phyloP scores from a whole-genome alignment of 2,797 vertebrate species.

The Poecilia picta region DNA sequence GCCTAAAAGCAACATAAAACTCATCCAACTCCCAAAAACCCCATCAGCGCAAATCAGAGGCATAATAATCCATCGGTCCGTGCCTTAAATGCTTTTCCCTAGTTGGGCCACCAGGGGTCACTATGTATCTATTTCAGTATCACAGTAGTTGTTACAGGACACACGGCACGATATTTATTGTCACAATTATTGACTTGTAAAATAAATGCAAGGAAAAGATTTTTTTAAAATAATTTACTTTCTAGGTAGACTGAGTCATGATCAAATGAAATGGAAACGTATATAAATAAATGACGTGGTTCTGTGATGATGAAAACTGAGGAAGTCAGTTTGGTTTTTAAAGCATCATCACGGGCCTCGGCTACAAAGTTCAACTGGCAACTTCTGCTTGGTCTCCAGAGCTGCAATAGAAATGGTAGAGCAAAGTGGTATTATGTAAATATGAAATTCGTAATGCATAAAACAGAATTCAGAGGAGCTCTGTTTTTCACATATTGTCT shows the following conservation, averaged over 20 bases:
- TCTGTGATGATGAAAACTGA: background rate
- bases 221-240: background rate
- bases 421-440: background rate
- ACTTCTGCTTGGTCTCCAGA: background rate
- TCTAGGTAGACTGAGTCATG: background rate
- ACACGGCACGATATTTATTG: background rate
- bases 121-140: background rate
- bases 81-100: too few species aligned
- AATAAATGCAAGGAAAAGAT: background rate
- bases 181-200: background rate
- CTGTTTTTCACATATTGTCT: too few species aligned
- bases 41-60: too few species aligned
- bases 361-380: too few species aligned
- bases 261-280: background rate
- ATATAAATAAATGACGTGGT: background rate
- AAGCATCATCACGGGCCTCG: too few species aligned
- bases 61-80: too few species aligned
- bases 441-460: background rate
- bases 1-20: too few species aligned
- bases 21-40: too few species aligned
- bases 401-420: background rate
- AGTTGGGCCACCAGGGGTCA: background rate
- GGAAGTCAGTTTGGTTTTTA: too few species aligned
- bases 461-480: background rate
- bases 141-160: background rate